A percentile compares a stretch with the other conserved stretches of the same genome.
Conservation (phyloP, 2,797 vertebrate genomes). For the Psittacula echo region DNA sequence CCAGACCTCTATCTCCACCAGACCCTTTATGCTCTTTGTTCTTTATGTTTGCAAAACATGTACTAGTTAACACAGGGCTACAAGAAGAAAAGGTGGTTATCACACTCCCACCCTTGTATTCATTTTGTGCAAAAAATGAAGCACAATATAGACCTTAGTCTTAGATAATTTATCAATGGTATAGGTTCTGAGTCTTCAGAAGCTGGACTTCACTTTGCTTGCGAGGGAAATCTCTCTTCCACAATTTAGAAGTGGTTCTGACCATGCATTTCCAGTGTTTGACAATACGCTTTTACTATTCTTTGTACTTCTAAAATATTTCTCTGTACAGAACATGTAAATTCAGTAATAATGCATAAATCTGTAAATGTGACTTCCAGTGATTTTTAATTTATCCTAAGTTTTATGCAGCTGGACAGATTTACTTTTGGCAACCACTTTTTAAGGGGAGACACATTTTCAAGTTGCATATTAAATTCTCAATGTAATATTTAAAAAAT, state of each 20-base stretch:
- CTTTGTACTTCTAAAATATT: neutral
- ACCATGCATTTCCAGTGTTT: neutral
- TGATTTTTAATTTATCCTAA: neutral
- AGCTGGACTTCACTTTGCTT: neutral
- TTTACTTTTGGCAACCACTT: neutral
- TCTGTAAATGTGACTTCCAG: neutral
- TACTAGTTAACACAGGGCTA: neutral
- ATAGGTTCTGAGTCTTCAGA: neutral
- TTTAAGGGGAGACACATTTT: neutral
- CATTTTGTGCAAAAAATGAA: neutral
- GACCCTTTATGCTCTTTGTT: neutral
- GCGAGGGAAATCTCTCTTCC: neutral
- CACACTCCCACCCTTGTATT: neutral
- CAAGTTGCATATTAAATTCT: slow-evolving; percentile 5
- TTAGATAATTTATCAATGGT: neutral
- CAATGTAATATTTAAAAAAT: slow-evolving; percentile 4
- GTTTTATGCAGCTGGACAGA: neutral
- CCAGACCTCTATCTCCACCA: neutral
- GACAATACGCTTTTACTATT: neutral
- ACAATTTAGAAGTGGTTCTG: neutral
- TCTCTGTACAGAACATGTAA: neutral
- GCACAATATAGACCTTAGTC: neutral
- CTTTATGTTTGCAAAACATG: neutral
- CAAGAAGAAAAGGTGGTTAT: neutral
- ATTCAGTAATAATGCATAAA: neutral